phyloP scores from a whole-genome alignment of 2,113 vertebrate species.

The Ochotona princeps region DNA sequence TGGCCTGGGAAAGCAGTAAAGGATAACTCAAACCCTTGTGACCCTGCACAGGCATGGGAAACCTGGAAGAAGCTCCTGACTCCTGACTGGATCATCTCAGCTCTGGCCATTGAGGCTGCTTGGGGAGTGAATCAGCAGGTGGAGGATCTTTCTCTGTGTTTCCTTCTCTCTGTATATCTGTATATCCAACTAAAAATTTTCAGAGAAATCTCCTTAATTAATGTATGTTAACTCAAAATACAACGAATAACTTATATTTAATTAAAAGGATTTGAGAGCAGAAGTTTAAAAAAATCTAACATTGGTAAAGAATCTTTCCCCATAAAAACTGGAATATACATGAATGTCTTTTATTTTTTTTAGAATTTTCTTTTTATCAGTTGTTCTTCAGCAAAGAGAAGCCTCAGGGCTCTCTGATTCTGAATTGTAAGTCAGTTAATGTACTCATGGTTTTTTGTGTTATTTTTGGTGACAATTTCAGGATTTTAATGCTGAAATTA shows the following conservation, averaged over 20 bases:
- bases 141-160: no score
- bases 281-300: neutral
- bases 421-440: neutral
- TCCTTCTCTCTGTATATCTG: no score
- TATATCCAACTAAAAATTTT: no score
- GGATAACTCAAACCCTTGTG: no score
- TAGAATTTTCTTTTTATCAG: neutral
- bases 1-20: no score
- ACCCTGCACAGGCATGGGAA: no score
- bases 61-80: no score
- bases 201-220: neutral
- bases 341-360: neutral
- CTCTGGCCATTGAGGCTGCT: no score
- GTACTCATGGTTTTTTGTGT: neutral
- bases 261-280: constrained; percentile 3
- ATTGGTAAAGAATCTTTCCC: neutral
- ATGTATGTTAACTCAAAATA: neutral
- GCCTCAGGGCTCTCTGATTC: neutral
- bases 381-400: constrained; percentile 7
- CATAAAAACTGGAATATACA: neutral
- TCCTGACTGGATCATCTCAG: no score
- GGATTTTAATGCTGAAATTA: constrained; percentile 14
- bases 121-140: no score
- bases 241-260: neutral
- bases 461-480: neutral